Evolutionary conservation across 2,113 vertebrate genomes (phyloP).

Genomic region (Anser brachyrhynchus): DNA sequence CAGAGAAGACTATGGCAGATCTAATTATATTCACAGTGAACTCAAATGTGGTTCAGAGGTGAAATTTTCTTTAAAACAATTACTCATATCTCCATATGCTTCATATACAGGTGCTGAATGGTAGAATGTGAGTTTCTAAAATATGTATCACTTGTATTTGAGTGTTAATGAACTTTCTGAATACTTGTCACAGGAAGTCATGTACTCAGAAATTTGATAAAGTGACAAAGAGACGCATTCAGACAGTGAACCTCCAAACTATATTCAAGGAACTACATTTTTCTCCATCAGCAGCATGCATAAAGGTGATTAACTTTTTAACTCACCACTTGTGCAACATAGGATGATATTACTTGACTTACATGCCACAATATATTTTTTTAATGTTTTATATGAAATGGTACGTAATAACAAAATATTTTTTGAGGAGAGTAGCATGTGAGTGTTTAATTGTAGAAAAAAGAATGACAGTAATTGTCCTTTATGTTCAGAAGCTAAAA

Average conservation of each 20-base stretch:
- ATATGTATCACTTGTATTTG: constrained; percentile 47
- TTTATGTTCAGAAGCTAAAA: background rate
- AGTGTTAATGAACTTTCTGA: constrained; percentile 52
- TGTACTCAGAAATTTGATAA: constrained; percentile 41
- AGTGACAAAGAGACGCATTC: constrained; percentile 26
- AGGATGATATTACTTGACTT: background rate
- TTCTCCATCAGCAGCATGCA: background rate
- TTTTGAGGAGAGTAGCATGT: background rate
- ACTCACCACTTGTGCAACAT: background rate
- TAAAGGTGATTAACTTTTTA: constrained; percentile 21
- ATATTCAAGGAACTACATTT: constrained; percentile 35
- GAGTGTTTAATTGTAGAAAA: background rate
- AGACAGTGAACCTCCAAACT: constrained; percentile 30
- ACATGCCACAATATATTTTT: background rate
- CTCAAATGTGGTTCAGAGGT: constrained; percentile 60
- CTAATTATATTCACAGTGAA: constrained; percentile 75
- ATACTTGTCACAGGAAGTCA: constrained; percentile 56
- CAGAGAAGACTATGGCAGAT: constrained; percentile 64
- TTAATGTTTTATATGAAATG: background rate
- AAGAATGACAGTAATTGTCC: background rate
- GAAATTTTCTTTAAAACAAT: constrained; percentile 78
- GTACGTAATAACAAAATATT: background rate
- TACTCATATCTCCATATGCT: constrained; percentile 64
- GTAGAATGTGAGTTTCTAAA: constrained; percentile 47
- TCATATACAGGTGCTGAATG: constrained; percentile 51